Percentiles rank a stretch among this genome's conserved stretches.
phyloP scores from a whole-genome alignment of 2,797 vertebrate species.

The Sebastes paucispinis region DNA sequence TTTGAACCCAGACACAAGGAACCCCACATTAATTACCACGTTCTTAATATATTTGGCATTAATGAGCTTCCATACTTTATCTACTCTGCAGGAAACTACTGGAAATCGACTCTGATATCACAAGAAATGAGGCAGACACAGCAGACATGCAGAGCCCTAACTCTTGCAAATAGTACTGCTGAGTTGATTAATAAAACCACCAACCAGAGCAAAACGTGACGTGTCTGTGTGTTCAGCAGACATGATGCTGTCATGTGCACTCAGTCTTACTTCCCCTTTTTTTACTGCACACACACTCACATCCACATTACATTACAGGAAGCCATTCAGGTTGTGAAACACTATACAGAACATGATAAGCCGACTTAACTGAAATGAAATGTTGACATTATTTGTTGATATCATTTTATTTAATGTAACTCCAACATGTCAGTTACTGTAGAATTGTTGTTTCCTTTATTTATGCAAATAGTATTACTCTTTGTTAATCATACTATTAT shows the following conservation, averaged over 20 bases:
- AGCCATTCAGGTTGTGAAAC: neutral
- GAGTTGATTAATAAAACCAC: constrained; percentile 6
- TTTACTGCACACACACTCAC: neutral
- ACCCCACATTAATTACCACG: neutral
- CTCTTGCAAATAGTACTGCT: constrained; percentile 15
- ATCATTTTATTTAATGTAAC: neutral
- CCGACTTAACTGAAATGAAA: neutral
- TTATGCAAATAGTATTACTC: neutral
- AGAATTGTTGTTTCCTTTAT: no score
- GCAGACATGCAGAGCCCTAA: neutral
- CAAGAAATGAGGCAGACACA: neutral
- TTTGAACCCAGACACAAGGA: neutral
- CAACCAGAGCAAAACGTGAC: neutral
- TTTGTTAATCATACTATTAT: neutral
- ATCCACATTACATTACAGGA: neutral
- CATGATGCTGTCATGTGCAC: neutral
- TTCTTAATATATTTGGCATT: neutral
- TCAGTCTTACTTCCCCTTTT: constrained; percentile 9
- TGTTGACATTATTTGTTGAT: neutral
- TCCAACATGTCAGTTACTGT: neutral
- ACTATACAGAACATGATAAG: neutral
- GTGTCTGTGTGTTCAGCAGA: neutral
- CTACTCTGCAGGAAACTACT: neutral
- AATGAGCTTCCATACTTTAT: neutral
- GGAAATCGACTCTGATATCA: no score